Conservation (phyloP, 1,140 invertebrate species). For the Lordiphosa mommai region DNA sequence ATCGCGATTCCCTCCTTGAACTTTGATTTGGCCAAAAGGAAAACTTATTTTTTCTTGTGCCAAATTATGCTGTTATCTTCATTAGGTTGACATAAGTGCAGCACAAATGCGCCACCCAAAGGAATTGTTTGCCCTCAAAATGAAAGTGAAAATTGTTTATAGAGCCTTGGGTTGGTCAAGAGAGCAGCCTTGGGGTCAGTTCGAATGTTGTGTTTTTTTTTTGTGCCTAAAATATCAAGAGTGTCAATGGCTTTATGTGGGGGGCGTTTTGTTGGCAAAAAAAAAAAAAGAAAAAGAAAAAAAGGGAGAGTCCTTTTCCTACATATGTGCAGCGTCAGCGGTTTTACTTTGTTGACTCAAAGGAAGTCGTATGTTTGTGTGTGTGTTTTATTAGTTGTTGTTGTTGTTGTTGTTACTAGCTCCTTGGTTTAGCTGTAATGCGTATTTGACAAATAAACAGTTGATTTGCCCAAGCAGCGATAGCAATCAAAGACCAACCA, state of each 20-base stretch:
- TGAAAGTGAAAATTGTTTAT: constrained; percentile 71
- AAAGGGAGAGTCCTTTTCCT: constrained; percentile 6
- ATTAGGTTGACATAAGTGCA: constrained; percentile 77
- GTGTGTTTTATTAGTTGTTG: constrained; percentile 58
- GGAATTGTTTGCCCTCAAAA: constrained; percentile 40
- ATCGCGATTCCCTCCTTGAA: constrained; percentile 30
- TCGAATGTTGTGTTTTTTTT: constrained; percentile 18
- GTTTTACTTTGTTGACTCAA: constrained; percentile 67
- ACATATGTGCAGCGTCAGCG: constrained; percentile 73
- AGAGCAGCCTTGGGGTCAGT: constrained; percentile 40
- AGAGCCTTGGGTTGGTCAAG: constrained; percentile 26
- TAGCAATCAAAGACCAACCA: constrained; percentile 59
- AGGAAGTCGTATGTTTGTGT: constrained; percentile 38
- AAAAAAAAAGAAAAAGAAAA: neutral
- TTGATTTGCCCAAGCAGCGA: constrained; percentile 61
- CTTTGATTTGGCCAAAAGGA: constrained; percentile 52
- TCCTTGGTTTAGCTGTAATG: constrained; percentile 62
- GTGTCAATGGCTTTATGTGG: constrained; percentile 49
- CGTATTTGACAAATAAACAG: constrained; percentile 78
- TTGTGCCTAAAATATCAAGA: constrained; percentile 69
- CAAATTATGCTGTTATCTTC: constrained; percentile 78
- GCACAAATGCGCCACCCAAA: constrained; percentile 67
- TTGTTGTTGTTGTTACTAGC: constrained; percentile 35
- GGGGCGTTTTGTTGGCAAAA: constrained; percentile 49
- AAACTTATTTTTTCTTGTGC: constrained; percentile 34